Percentiles rank a stretch among this genome's conserved stretches.
Conservation (phyloP, 2,797 vertebrate genomes). For the Sebastes minor region DNA sequence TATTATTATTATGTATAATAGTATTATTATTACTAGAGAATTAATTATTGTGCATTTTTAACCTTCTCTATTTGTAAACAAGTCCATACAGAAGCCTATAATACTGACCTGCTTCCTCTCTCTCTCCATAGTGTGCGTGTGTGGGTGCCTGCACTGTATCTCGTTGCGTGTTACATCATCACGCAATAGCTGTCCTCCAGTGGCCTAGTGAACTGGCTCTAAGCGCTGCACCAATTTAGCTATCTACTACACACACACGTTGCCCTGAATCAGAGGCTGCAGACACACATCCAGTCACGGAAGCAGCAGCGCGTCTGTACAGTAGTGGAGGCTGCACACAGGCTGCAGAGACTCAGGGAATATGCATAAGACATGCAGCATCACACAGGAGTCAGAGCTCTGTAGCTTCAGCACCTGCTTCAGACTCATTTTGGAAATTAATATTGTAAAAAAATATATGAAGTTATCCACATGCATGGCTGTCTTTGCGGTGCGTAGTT, state of each 20-base stretch:
- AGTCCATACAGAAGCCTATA: slow-evolving; percentile 26
- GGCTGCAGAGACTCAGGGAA: slow-evolving; percentile 32
- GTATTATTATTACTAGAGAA: no score
- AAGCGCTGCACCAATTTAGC: slow-evolving; percentile 69
- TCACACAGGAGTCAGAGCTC: slow-evolving; percentile 5
- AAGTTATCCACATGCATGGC: background rate
- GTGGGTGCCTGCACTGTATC: slow-evolving; percentile 36
- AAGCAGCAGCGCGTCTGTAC: slow-evolving; percentile 56
- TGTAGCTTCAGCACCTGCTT: background rate
- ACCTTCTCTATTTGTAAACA: slow-evolving; percentile 54
- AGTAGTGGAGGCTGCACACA: background rate
- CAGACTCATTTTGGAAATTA: background rate
- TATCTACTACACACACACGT: slow-evolving; percentile 62
- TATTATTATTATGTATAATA: no score
- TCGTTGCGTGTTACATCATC: slow-evolving; percentile 81
- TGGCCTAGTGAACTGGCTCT: slow-evolving; percentile 84
- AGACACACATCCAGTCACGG: slow-evolving; percentile 70
- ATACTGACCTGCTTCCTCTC: slow-evolving; percentile 58
- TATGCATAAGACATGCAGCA: slow-evolving; percentile 4
- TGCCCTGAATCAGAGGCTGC: slow-evolving; percentile 60
- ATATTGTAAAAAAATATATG: background rate
- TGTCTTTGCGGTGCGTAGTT: background rate
- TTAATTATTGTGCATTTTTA: background rate
- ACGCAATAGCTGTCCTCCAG: slow-evolving; percentile 78
- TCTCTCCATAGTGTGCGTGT: background rate